phyloP scores from a whole-genome alignment of 2,113 vertebrate genomes.

The Tragelaphus strepsiceros region DNA sequence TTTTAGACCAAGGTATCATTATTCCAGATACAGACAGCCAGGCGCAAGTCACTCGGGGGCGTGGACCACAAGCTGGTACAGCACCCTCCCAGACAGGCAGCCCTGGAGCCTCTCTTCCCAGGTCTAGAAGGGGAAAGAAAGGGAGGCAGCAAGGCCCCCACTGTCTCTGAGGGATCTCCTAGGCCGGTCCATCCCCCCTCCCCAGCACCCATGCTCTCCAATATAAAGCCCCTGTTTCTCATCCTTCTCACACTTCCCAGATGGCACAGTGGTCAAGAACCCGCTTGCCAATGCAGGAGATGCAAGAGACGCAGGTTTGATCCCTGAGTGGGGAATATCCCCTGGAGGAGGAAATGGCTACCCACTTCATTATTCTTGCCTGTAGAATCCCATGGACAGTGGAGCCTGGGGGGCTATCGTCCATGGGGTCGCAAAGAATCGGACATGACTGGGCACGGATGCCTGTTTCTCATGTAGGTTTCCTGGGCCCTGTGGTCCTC shows the following conservation, averaged over 20 bases:
- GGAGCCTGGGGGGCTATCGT: neutral
- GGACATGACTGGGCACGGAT: neutral
- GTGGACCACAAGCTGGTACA: neutral
- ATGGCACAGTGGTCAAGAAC: neutral
- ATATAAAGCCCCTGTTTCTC: neutral
- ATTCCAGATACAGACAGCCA: constrained; percentile 18
- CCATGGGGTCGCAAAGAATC: neutral
- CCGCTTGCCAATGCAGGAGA: neutral
- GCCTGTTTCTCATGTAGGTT: neutral
- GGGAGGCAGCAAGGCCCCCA: neutral
- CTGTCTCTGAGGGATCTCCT: neutral
- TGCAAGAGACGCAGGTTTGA: neutral
- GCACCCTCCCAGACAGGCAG: neutral
- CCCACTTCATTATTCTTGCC: neutral
- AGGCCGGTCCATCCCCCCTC: neutral
- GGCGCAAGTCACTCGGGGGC: neutral
- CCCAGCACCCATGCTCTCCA: neutral
- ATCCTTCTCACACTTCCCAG: neutral
- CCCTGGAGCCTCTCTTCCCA: neutral
- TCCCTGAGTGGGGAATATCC: neutral
- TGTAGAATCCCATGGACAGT: neutral
- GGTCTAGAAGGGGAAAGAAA: neutral
- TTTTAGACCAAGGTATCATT: constrained; percentile 59
- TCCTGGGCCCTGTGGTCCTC: neutral
- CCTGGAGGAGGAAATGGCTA: neutral